Conservation (phyloP, 2,113 vertebrate species). For the Rhegmatorhina hoffmannsi region DNA sequence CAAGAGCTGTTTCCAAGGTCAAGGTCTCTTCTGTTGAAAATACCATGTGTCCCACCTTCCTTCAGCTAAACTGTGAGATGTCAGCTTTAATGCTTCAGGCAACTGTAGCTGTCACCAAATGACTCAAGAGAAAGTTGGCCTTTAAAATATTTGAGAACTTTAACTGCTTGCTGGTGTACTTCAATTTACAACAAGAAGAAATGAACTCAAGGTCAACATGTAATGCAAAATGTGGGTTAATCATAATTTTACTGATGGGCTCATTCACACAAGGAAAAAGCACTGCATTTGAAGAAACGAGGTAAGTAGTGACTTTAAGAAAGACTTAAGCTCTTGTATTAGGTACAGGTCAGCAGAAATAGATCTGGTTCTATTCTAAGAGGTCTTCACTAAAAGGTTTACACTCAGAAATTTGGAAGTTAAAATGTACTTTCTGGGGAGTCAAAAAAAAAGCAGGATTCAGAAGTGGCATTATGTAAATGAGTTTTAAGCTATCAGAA, state of each 20-base stretch:
- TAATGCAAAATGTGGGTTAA: not conserved
- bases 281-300: not conserved
- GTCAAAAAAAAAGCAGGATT: not conserved
- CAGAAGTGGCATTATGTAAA: not conserved
- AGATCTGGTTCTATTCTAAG: not conserved
- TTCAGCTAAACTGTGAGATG: not conserved
- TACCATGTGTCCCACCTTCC: not conserved
- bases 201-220: not conserved
- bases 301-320: not conserved
- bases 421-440: not conserved
- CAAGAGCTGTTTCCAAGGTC: not conserved
- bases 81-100: not conserved
- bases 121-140: not conserved
- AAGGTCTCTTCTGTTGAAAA: not conserved
- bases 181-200: not conserved
- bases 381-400: not conserved
- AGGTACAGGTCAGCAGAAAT: not conserved
- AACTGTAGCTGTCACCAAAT: not conserved
- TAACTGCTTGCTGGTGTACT: not conserved
- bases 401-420: not conserved
- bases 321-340: not conserved
- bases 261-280: not conserved
- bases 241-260: not conserved
- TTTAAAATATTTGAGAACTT: not conserved
- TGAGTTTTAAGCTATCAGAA: not conserved